Percentiles rank a stretch among this genome's conserved stretches.
phyloP scores from a whole-genome alignment of 2,888 invertebrate species.

The Strigamia transsilvanica region DNA sequence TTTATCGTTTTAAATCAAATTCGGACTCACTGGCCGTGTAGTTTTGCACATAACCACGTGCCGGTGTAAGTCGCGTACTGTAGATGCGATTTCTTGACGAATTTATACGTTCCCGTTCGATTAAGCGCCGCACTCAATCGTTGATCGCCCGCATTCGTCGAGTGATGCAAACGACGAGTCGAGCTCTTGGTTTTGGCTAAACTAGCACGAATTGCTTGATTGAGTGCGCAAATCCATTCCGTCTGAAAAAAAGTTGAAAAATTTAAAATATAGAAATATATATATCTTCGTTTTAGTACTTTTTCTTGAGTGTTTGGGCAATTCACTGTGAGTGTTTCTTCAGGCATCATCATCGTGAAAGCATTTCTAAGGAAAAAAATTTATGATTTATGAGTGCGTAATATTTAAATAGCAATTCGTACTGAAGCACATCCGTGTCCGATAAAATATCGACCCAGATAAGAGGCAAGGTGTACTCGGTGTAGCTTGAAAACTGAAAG shows the following conservation, averaged over 20 bases:
- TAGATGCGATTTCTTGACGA: constrained; percentile 75
- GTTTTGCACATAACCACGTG: constrained; percentile 81
- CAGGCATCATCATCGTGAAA: constrained; percentile 74
- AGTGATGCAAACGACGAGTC: constrained; percentile 39
- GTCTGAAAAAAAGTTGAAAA: constrained; percentile 57
- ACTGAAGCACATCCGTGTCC: constrained; percentile 73
- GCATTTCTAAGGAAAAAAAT: constrained; percentile 56
- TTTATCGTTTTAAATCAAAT: constrained; percentile 15
- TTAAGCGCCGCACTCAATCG: constrained; percentile 74
- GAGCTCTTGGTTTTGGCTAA: constrained; percentile 68
- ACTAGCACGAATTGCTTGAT: constrained; percentile 75
- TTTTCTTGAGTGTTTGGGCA: constrained; percentile 76
- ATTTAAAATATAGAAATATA: too few relatives aligned
- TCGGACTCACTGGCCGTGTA: constrained; percentile 73
- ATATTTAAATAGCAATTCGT: constrained; percentile 54
- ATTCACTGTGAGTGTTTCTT: constrained; percentile 76
- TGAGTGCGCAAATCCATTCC: constrained; percentile 81
- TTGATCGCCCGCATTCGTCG: constrained; percentile 58
- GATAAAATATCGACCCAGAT: constrained; percentile 71
- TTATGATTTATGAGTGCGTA: not conserved
- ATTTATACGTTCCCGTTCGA: constrained; percentile 77
- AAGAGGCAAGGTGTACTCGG: constrained; percentile 61
- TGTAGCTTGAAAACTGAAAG: constrained; percentile 71
- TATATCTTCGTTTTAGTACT: constrained; percentile 66
- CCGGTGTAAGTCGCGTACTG: constrained; percentile 82